Evolutionary conservation across 2,888 invertebrate species (phyloP).

Genomic region (Drosophila vallismaia): DNA sequence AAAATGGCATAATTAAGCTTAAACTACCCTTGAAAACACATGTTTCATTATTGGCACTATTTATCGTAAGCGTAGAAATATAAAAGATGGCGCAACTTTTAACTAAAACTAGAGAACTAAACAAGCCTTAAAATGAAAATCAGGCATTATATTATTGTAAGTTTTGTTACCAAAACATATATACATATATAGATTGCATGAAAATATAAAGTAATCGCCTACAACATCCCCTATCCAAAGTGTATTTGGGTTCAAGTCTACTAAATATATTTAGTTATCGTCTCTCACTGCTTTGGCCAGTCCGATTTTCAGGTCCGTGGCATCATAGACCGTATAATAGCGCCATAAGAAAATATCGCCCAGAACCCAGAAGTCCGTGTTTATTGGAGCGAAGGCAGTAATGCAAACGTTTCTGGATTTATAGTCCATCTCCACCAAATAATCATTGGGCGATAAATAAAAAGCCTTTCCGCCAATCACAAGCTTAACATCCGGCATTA

Average conservation of each 20-base stretch:
- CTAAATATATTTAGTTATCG: not conserved
- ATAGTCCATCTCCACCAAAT: slow-evolving; percentile 30
- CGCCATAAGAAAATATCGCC: slow-evolving; percentile 61
- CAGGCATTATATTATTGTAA: not conserved
- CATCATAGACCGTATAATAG: slow-evolving; percentile 62
- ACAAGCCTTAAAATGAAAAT: not conserved
- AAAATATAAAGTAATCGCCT: not conserved
- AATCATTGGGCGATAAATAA: slow-evolving; percentile 37
- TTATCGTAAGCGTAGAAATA: not conserved
- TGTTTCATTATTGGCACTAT: not conserved
- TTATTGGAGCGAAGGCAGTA: slow-evolving; percentile 42
- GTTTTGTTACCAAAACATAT: not conserved
- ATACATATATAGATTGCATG: not conserved
- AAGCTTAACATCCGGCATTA: slow-evolving; percentile 41
- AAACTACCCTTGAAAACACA: not conserved
- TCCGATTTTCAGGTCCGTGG: slow-evolving; percentile 41
- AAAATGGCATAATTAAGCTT: not conserved
- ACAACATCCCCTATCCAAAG: not conserved
- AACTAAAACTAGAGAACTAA: not conserved
- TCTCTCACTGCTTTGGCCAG: slow-evolving; percentile 41
- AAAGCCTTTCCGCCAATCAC: slow-evolving; percentile 36
- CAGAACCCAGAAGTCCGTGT: slow-evolving; percentile 53
- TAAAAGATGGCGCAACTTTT: slow-evolving; percentile 1
- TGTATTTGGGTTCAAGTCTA: not conserved
- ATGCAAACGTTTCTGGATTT: slow-evolving; percentile 26